Base-by-base conservation (phyloP, 1,140 invertebrate genomes). In the Carposina sasakii region DNA sequence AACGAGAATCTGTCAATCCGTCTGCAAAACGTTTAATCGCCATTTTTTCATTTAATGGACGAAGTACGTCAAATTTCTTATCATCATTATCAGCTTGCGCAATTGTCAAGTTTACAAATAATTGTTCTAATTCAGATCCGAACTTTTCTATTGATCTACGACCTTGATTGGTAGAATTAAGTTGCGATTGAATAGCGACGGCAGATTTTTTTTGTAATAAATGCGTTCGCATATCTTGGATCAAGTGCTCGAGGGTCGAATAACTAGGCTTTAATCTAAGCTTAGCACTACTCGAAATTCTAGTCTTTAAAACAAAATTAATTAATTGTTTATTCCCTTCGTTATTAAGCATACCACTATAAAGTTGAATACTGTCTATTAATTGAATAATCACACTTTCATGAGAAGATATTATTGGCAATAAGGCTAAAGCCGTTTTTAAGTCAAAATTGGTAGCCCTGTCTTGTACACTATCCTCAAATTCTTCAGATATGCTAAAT, bases 41-140 rank as follows among this genome's bases (percentile, higher is more conserved):
- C 2, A 36, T 2, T 19, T 36, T 36, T 36, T 22, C 54, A 21
- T 56, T 56, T 24, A 56, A 15, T 2, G 45, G 48, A 37, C 23
- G 41, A 12, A 56, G 39, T 30, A 52, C 13, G 12, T 37, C 28
- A 31, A 43, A 48, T 19, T 44, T 48, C 8, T 20, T 12, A 8
- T 20, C 20, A 12, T 34, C 15, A 19, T 47, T 28, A n/a, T 46
- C 52, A n/a, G 42, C 48, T 24, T 55, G 48, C 15, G 53, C 45
- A 12, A 55, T 34, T 9, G 54, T 56, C n/a, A 52, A 34, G 15
- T 50, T 48, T 10, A 41, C 22, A 8, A 55, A 33, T 34, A 52
- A 42, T 17, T 47, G 43, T 9, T 41, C 23, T 5, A 55, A 34
- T 41, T 50, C 53, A 22, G 28, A 46, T 9, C 53, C 53, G 19